Base-by-base conservation (phyloP, 2,113 vertebrate genomes). In the Eudyptes chrysolophus region DNA sequence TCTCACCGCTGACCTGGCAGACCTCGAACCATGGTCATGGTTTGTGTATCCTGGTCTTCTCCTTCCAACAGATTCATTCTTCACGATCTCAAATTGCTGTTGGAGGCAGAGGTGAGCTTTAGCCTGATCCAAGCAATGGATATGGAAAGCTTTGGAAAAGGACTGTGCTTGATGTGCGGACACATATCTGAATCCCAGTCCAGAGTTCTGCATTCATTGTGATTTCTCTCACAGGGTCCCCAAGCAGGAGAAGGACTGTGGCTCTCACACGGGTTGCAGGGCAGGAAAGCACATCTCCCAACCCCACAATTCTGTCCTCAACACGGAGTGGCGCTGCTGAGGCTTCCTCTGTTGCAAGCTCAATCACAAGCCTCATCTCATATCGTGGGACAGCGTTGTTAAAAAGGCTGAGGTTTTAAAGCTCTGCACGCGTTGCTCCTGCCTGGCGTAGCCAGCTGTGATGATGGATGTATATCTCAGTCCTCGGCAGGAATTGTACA, bases 341-440 rank as follows among this genome's bases (percentile, higher is more conserved):
- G 32, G 36, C 12, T 61, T 32, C 49, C 27, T 55, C 32, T 3
- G 0, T 5, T 60, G 44, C 44, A 9, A 72, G 29, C 40, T 90
- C 57, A 12, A 6, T 48, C 72, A 3, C 62, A 32, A 80, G 4
- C 14, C 38, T 79, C 20, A 8, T 30, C 52, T 48, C 46, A 0
- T 52, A 7, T 13, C 30, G 9, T 0, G 12, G 42, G 40, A 13
- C 18, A 16, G 19, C 2, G 3, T 3, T 62, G 48, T 65, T 30
- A 27, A 38, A 71, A 54, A 79, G 66, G n/a, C 68, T 0, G 6
- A 90, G 72, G 55, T 79, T 90, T 92, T 60, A 55, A 54, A 85
- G 52, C 44, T 46, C 27, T 10, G 61, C 44, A 27, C 0, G 0
- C 0, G 0, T 36, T 2, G 1, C 52, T 87, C 36, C 71, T 0